Evolutionary conservation across 2,113 vertebrate species (phyloP).

Genomic region (Hipposideros armiger): DNA sequence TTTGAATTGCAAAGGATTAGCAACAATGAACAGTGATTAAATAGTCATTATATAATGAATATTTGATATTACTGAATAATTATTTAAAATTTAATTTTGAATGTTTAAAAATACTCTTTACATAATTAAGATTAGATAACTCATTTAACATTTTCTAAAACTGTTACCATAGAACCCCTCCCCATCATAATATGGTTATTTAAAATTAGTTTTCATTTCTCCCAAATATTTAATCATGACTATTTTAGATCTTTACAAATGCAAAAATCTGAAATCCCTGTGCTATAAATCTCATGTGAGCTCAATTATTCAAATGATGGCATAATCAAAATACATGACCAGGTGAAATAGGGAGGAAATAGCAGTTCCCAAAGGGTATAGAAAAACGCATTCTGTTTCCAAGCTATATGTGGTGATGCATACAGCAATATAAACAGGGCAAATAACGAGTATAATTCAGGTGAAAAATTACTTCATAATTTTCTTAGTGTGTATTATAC

Average conservation of each 20-base stretch:
- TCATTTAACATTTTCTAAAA: conserved; percentile 62
- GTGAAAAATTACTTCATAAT: background rate
- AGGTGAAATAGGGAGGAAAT: background rate
- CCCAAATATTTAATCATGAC: conserved; percentile 48
- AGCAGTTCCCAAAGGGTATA: background rate
- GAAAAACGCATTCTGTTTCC: background rate
- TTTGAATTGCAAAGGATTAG: conserved; percentile 66
- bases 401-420: background rate
- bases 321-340: conserved; percentile 1
- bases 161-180: background rate
- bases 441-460: background rate
- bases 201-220: conserved; percentile 63
- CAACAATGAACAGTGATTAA: conserved; percentile 67
- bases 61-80: conserved; percentile 70
- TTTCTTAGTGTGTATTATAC: background rate
- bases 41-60: conserved; percentile 68
- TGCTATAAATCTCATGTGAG: background rate
- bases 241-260: conserved; percentile 51
- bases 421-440: background rate
- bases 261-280: conserved; percentile 2
- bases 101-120: conserved; percentile 63
- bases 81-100: conserved; percentile 73
- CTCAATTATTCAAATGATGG: conserved; percentile 22
- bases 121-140: conserved; percentile 62
- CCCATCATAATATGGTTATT: conserved; percentile 48